phyloP scores from a whole-genome alignment of 2,113 vertebrate genomes.

The Circaetus gallicus region DNA sequence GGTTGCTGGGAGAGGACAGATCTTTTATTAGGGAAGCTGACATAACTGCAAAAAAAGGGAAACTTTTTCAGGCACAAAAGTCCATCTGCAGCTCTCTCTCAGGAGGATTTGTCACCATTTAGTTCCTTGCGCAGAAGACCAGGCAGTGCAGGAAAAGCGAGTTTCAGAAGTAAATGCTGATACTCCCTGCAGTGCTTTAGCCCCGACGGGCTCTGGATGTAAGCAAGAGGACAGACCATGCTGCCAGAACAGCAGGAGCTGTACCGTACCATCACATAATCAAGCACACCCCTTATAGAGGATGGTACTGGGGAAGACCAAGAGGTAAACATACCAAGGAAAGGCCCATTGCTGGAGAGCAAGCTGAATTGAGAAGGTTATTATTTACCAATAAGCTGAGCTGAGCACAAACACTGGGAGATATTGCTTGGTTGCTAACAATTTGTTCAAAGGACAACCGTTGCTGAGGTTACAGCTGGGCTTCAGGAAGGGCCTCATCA shows the following conservation, averaged over 20 bases:
- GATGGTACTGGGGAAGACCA: background rate
- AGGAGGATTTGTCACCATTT: background rate
- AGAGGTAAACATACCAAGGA: background rate
- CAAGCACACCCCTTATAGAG: background rate
- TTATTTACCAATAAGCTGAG: background rate
- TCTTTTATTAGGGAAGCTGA: background rate
- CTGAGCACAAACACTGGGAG: background rate
- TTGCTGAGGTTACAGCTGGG: background rate
- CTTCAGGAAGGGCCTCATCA: background rate
- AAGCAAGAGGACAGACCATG: background rate
- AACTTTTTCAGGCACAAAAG: background rate
- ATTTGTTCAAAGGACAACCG: background rate
- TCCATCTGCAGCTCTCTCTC: background rate
- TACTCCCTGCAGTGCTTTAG: background rate
- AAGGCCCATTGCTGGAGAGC: background rate
- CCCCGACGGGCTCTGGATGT: fast-evolving
- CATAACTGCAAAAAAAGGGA: background rate
- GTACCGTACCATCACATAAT: background rate
- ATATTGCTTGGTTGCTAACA: background rate
- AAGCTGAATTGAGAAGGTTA: background rate
- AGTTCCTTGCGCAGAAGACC: background rate
- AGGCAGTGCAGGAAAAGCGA: background rate
- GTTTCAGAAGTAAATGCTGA: background rate
- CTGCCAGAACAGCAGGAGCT: background rate
- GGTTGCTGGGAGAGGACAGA: background rate